phyloP scores from a whole-genome alignment of 2,888 invertebrate genomes.

The Strigamia transsilvanica region DNA sequence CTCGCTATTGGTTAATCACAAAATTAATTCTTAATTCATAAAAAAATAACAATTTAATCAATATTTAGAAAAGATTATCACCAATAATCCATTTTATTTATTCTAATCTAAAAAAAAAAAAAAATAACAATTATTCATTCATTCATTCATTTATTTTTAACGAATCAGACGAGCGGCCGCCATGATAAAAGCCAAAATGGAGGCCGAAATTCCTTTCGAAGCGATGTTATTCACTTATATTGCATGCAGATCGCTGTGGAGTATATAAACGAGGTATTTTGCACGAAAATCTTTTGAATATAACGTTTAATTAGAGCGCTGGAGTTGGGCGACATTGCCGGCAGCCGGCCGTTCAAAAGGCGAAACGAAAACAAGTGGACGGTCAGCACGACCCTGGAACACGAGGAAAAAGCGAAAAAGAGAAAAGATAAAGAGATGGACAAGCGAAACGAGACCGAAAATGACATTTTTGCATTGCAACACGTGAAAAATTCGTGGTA shows the following conservation, averaged over 20 bases:
- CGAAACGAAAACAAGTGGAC: background rate
- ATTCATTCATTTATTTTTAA: background rate
- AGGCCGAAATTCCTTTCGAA: background rate
- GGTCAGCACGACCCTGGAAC: background rate
- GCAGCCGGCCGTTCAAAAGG: slow-evolving; percentile 29
- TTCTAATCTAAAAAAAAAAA: too few relatives aligned
- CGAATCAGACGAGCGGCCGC: background rate
- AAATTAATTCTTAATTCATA: too few relatives aligned
- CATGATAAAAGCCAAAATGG: background rate
- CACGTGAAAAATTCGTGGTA: slow-evolving; percentile 46
- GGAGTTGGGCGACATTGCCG: background rate
- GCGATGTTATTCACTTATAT: background rate
- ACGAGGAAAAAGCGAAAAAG: slow-evolving; percentile 3
- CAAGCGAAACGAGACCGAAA: background rate
- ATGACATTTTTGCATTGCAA: slow-evolving; percentile 6
- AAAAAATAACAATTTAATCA: too few relatives aligned
- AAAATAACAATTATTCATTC: too few relatives aligned
- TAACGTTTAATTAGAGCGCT: background rate
- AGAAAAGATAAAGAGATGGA: background rate
- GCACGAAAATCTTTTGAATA: background rate
- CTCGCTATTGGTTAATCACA: too few relatives aligned
- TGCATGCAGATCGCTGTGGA: background rate
- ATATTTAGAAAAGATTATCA: too few relatives aligned
- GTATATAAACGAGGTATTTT: background rate
- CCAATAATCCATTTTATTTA: too few relatives aligned